Percentiles rank a stretch among this genome's conserved stretches.
Conservation (phyloP, 2,888 invertebrate species). For the Amphiduros pacificus region DNA sequence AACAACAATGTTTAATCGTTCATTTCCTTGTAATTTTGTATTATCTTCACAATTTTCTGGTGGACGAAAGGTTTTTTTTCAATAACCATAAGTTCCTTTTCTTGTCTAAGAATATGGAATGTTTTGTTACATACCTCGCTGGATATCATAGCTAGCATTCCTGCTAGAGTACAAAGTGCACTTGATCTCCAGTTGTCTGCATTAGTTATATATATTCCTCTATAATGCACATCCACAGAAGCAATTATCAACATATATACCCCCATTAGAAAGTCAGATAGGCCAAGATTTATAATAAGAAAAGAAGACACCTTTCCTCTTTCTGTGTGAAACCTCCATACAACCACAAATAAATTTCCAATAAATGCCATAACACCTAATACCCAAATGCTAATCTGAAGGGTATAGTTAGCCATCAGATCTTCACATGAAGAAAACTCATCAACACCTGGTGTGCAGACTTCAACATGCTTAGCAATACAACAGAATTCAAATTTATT, state of each 20-base stretch:
- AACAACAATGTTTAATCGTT: too few species aligned
- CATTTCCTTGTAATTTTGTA: too few species aligned
- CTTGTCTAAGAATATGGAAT: too few species aligned
- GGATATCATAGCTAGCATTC: slow-evolving; percentile 54
- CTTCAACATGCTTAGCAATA: slow-evolving; percentile 40
- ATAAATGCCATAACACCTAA: slow-evolving; percentile 66
- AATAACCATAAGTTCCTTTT: too few species aligned
- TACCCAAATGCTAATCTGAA: slow-evolving; percentile 65
- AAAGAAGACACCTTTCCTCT: slow-evolving; percentile 24
- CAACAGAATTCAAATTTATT: slow-evolving; percentile 48
- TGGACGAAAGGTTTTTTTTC: too few species aligned
- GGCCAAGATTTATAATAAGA: slow-evolving; percentile 66
- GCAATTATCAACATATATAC: slow-evolving; percentile 67
- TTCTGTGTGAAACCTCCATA: slow-evolving; percentile 63
- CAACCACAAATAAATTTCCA: slow-evolving; percentile 64
- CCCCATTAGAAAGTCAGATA: slow-evolving; percentile 69
- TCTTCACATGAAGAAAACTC: slow-evolving; percentile 29
- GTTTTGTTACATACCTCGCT: too few species aligned
- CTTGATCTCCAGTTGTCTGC: slow-evolving; percentile 48
- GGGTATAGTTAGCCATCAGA: slow-evolving; percentile 21
- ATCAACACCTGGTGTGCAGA: slow-evolving; percentile 22
- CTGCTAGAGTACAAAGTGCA: slow-evolving; percentile 46
- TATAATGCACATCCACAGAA: slow-evolving; percentile 62
- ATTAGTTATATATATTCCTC: slow-evolving; percentile 61
- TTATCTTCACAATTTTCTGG: too few species aligned